Evolutionary conservation across 2,888 invertebrate species (phyloP), one percentile per base, ranked within the genome.

Genomic region (Thumatha senex): DNA sequence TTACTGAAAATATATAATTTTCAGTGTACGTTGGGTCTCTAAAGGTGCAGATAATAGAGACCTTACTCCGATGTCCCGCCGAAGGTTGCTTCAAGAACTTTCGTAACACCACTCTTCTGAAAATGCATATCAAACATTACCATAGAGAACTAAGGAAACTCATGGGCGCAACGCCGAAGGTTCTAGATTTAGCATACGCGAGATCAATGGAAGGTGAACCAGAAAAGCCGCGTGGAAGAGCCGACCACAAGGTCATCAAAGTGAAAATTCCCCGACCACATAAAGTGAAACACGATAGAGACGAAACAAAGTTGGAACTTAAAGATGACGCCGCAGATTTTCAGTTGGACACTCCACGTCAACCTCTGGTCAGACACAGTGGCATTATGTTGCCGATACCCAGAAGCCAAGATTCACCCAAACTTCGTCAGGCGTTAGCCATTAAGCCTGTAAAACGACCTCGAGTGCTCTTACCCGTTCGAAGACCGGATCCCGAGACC

Each of bases 41-140:
- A 12, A 93, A 93, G 74, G 94, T 95, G 0, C 93, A 95, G 84
- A 92, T 96, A 60, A 93, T 95, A 43, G 95, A 96, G 46, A 95
- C 92, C 58, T 77, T 94, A 0, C 90, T 94, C 14, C 92, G 93
- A 31, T 97, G 97, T 76, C 97, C 97, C 0, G 95, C 96, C 42
- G 95, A 95, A 56, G 95, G 95, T 0, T 98, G 98, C 77, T 94
- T 93, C 45, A 98, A 98, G 84, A 96, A 95, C 67, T 98, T 98
- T 78, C 93, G 98, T 5, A 98, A 98, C 76, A 97, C 98, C 76
- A 97, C 96, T 58, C 93, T 98, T 44, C 89, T 98, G 8, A 96
- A 96, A 86, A 98, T 98, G 94, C 98, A 98, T 78, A 96, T 98
- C 38, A 98, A 98, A 74, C 98, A 98, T 81, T 98, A 98, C 82